Base-by-base conservation (phyloP, 2,888 invertebrate species). In the Heteromyza rotundicornis region DNA sequence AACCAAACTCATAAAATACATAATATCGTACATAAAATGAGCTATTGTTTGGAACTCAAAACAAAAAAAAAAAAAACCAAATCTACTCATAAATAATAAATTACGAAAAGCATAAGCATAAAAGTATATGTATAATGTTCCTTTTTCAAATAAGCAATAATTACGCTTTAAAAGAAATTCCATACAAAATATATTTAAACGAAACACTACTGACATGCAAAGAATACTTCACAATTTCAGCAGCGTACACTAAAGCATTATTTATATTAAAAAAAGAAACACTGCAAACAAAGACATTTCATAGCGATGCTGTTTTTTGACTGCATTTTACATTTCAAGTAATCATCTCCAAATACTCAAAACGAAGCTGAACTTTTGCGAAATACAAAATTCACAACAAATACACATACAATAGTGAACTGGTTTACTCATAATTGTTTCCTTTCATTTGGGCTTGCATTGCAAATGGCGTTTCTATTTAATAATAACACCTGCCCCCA, bases 101-200 rank as follows among this genome's bases (percentile, higher is more conserved):
- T 3, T 3, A 44, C n/a, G n/a, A 7, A 56, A 32, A 36, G 2
- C 27, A 57, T 63, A 51, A 72, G 71, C n/a, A n/a, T n/a, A n/a
- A n/a, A n/a, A n/a, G n/a, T n/a, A n/a, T n/a, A n/a, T n/a, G n/a
- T n/a, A 70, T 69, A 70, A 77, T 72, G 77, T 76, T 77, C 77
- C 76, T 77, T 72, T 70, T 74, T 71, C 74, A 75, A 65, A 77
- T 70, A 78, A 77, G 77, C 77, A 77, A 77, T 68, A 67, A 61
- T 62, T 65, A 66, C 64, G 66, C 64, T 68, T 68, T 66, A 65
- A 60, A 16, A 36, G 57, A 53, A 54, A 35, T 16, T 27, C 44
- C 7, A 47, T 44, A 49, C 60, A 40, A 50, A 12, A 55, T n/a
- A n/a, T n/a, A n/a, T n/a, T n/a, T n/a, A 51, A 53, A 10, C 47